Conservation (phyloP, 2,888 invertebrate species). For the Synergus umbraculus region DNA sequence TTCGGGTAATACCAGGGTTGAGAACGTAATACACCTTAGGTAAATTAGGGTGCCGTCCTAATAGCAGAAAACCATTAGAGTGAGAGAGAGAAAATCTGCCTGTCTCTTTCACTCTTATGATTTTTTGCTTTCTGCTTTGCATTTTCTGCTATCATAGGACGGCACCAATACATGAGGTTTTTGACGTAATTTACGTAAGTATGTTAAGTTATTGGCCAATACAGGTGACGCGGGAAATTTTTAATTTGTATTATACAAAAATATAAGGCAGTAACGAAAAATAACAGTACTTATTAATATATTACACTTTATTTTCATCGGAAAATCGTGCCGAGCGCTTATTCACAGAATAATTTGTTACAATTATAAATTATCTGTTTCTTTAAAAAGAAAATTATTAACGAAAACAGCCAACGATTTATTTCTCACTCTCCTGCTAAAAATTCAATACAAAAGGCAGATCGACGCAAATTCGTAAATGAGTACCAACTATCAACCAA, state of each 20-base stretch:
- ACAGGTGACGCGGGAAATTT: too few relatives aligned
- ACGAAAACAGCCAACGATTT: background rate
- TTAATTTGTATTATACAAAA: background rate
- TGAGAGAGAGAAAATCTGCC: too few relatives aligned
- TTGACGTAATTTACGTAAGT: too few relatives aligned
- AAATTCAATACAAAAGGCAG: conserved; percentile 8
- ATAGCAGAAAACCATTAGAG: too few relatives aligned
- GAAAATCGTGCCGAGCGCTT: conserved; percentile 3
- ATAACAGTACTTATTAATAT: conserved; percentile 16
- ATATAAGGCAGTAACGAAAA: background rate
- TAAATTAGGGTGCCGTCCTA: too few relatives aligned
- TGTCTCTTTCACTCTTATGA: too few relatives aligned
- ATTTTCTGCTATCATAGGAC: too few relatives aligned
- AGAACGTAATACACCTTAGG: too few relatives aligned
- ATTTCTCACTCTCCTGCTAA: background rate
- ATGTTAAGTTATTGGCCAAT: too few relatives aligned
- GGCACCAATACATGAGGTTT: too few relatives aligned
- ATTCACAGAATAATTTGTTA: conserved; percentile 33
- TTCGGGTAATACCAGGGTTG: too few relatives aligned
- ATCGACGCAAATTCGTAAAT: background rate
- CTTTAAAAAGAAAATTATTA: background rate
- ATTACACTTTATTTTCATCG: conserved; percentile 30
- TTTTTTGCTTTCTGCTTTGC: too few relatives aligned
- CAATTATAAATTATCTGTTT: conserved; percentile 1
- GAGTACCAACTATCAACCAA: background rate